phyloP scores from a whole-genome alignment of 2,797 vertebrate species.

The Pristis pectinata region DNA sequence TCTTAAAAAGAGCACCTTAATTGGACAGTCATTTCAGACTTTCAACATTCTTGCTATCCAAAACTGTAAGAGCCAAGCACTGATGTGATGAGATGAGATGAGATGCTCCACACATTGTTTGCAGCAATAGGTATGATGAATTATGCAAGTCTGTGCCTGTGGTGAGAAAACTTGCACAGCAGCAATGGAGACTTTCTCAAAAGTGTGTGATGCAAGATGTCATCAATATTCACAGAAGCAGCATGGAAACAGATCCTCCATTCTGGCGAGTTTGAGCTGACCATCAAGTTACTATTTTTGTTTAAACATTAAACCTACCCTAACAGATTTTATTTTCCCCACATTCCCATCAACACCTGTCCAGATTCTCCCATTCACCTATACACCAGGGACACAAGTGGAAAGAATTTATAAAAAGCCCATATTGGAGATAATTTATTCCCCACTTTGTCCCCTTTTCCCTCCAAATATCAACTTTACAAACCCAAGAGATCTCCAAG shows the following conservation, averaged over 20 bases:
- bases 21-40: neutral
- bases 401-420: neutral
- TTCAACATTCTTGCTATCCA: neutral
- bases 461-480: neutral
- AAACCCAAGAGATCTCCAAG: no score
- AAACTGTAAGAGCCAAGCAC: neutral
- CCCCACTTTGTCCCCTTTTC: neutral
- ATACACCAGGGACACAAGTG: neutral
- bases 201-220: no score
- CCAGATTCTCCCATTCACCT: no score
- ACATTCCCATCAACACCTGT: no score
- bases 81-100: neutral
- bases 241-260: no score
- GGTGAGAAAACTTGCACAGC: neutral
- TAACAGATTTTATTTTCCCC: no score
- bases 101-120: neutral
- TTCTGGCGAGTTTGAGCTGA: no score
- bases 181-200: neutral
- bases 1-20: neutral
- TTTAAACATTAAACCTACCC: neutral
- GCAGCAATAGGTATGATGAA: neutral
- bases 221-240: neutral
- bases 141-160: neutral
- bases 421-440: neutral
- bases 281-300: no score